Conservation (phyloP, 2,888 invertebrate genomes). For the Drosophila testacea region DNA sequence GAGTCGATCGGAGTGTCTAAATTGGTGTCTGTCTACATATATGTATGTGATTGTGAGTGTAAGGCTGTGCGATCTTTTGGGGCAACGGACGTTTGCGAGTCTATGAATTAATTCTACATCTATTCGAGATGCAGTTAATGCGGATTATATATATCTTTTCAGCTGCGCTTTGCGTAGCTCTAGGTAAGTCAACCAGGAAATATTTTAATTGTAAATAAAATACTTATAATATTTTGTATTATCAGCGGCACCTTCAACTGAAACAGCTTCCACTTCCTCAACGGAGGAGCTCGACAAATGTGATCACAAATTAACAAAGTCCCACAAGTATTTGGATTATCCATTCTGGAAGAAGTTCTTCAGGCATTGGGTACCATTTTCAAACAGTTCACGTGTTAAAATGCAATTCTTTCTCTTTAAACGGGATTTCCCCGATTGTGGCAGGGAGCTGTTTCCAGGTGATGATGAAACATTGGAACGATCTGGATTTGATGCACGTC, state of each 20-base stretch:
- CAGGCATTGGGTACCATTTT: constrained; percentile 80
- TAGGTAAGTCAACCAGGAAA: constrained; percentile 23
- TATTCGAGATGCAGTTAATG: constrained; percentile 19
- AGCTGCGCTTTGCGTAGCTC: constrained; percentile 18
- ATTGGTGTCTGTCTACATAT: constrained; percentile 13
- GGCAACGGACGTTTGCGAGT: constrained; percentile 38
- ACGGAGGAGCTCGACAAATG: constrained; percentile 54
- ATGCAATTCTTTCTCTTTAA: constrained; percentile 83
- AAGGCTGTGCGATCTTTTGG: constrained; percentile 17
- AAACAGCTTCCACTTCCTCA: constrained; percentile 33
- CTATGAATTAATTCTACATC: constrained; percentile 23
- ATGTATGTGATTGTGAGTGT: background rate
- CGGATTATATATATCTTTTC: background rate
- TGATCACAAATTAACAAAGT: constrained; percentile 71
- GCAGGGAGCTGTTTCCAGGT: constrained; percentile 75
- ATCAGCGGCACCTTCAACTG: constrained; percentile 36
- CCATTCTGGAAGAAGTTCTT: constrained; percentile 81
- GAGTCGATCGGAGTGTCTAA: constrained; percentile 57
- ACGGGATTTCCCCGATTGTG: constrained; percentile 81
- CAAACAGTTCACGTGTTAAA: constrained; percentile 66
- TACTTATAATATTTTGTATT: constrained; percentile 4
- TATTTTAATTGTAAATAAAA: background rate
- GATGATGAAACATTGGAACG: constrained; percentile 71
- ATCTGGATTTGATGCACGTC: constrained; percentile 80
- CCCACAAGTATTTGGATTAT: constrained; percentile 73